Evolutionary conservation across 2,113 vertebrate species (phyloP).

Genomic region (Paraplagusia blochii): DNA sequence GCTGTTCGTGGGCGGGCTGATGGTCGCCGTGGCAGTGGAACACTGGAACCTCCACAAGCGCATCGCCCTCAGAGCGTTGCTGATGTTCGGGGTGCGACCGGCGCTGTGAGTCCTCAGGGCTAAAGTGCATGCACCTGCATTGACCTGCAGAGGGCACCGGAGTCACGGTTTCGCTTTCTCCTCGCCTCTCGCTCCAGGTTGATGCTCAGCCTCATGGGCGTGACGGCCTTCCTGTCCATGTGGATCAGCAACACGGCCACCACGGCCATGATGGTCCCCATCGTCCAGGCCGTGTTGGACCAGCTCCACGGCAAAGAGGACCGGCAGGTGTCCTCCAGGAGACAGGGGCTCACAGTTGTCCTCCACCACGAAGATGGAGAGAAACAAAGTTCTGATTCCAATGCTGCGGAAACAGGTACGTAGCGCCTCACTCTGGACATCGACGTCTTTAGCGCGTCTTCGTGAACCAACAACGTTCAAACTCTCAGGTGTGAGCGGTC

Average conservation of each 20-base stretch:
- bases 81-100: slow-evolving; percentile 86
- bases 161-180: too few relatives aligned
- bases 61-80: slow-evolving; percentile 86
- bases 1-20: slow-evolving; percentile 91
- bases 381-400: neutral
- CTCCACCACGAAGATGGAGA: slow-evolving; percentile 3
- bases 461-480: too few relatives aligned
- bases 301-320: slow-evolving; percentile 72
- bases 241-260: slow-evolving; percentile 99
- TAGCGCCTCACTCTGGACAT: too few relatives aligned
- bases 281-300: slow-evolving; percentile 88
- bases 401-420: too few relatives aligned
- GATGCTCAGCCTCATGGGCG: slow-evolving; percentile 93
- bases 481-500: neutral
- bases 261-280: slow-evolving; percentile 97
- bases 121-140: too few relatives aligned
- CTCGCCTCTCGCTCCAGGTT: slow-evolving; percentile 69
- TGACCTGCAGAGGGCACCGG: neutral
- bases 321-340: neutral
- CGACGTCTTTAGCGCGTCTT: too few relatives aligned
- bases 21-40: slow-evolving; percentile 90
- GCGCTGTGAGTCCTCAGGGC: slow-evolving; percentile 87
- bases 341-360: neutral
- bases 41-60: slow-evolving; percentile 94
- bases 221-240: slow-evolving; percentile 96